phyloP scores from a whole-genome alignment of 2,888 invertebrate genomes.

The Hirtodrosophila cameraria region DNA sequence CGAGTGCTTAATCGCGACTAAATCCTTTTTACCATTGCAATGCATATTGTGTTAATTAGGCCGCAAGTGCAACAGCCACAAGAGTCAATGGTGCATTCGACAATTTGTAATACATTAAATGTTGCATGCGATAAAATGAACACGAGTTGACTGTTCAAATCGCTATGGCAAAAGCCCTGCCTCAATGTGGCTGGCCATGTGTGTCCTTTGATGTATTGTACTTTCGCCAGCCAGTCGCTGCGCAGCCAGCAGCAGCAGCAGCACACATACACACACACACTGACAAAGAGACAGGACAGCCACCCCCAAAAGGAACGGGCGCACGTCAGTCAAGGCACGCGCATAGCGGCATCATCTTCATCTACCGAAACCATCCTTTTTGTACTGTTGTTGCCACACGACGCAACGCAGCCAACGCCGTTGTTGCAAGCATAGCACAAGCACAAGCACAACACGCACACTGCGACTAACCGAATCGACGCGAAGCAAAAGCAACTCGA shows the following conservation, averaged over 20 bases:
- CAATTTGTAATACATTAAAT: slow-evolving; percentile 1
- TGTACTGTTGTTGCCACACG: slow-evolving; percentile 9
- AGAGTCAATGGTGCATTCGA: slow-evolving; percentile 31
- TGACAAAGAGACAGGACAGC: slow-evolving; percentile 6
- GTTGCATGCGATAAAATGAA: slow-evolving; percentile 73
- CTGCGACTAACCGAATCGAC: slow-evolving; percentile 56
- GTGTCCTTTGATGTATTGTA: slow-evolving; percentile 70
- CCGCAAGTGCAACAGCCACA: slow-evolving; percentile 49
- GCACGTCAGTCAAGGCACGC: slow-evolving; percentile 69
- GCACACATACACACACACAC: slow-evolving; percentile 1
- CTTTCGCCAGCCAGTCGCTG: slow-evolving; percentile 74
- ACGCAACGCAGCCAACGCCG: neutral
- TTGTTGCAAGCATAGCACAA: slow-evolving; percentile 1
- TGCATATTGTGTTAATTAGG: slow-evolving; percentile 62
- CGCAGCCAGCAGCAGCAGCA: slow-evolving; percentile 53
- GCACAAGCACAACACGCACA: no score
- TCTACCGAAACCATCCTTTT: slow-evolving; percentile 22
- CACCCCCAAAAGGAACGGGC: slow-evolving; percentile 70
- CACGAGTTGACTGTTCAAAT: slow-evolving; percentile 20
- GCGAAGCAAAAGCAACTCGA: slow-evolving; percentile 39
- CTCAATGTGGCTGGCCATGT: slow-evolving; percentile 60
- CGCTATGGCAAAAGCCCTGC: slow-evolving; percentile 63
- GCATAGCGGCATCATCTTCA: slow-evolving; percentile 70
- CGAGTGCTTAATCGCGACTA: slow-evolving; percentile 21
- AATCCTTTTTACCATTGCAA: slow-evolving; percentile 50